These are phyloP conservation scores for Megalonaias nervosa DNA, from an alignment of 1,140 invertebrate species.

Conservation along the genomic window DNA sequence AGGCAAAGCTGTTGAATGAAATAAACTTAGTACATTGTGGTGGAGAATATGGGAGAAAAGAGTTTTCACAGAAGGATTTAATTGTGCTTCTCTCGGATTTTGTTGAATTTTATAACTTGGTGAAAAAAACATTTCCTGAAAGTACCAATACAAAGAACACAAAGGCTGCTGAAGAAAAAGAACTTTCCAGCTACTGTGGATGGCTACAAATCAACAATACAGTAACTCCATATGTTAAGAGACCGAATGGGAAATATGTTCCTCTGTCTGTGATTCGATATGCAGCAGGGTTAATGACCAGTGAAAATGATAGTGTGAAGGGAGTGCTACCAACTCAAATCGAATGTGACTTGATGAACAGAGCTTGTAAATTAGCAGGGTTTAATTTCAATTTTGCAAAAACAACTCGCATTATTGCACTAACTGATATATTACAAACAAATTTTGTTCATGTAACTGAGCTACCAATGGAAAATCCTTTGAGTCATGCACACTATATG, in stretches of 20 bases:
- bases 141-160: slow-evolving; percentile 69
- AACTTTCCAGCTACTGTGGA: slow-evolving; percentile 70
- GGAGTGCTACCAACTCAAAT: slow-evolving; percentile 50
- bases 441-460: slow-evolving; percentile 57
- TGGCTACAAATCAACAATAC: slow-evolving; percentile 95
- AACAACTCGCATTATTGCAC: slow-evolving; percentile 53
- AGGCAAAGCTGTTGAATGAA: slow-evolving; percentile 91
- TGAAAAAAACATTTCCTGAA: slow-evolving; percentile 80
- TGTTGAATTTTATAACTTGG: slow-evolving; percentile 85
- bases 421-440: slow-evolving; percentile 53
- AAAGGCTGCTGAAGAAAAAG: slow-evolving; percentile 28
- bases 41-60: slow-evolving; percentile 88
- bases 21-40: slow-evolving; percentile 95
- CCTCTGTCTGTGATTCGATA: slow-evolving; percentile 82
- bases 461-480: slow-evolving; percentile 63
- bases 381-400: slow-evolving; percentile 64
- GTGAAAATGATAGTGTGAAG: slow-evolving; percentile 39
- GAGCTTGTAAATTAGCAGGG: slow-evolving; percentile 62
- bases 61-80: slow-evolving; percentile 91
- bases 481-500: slow-evolving; percentile 65
- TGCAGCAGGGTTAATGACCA: slow-evolving; percentile 59
- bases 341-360: slow-evolving; percentile 63
- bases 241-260: slow-evolving; percentile 84
- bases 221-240: slow-evolving; percentile 89
- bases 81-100: slow-evolving; percentile 90